Conservation (phyloP, 2,797 vertebrate genomes). For the Rhinophrynus dorsalis region DNA sequence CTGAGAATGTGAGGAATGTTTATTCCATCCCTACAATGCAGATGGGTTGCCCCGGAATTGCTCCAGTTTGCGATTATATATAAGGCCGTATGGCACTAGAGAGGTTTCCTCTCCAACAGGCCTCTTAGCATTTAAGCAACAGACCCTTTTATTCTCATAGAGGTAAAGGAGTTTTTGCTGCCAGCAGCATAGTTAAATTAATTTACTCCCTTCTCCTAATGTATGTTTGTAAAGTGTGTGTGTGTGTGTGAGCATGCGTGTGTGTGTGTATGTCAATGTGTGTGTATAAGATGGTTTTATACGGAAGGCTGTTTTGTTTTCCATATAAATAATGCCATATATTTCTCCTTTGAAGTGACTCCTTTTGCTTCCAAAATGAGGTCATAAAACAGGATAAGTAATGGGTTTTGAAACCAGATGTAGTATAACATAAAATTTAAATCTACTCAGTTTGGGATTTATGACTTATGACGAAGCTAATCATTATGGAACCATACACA, state of each 20-base stretch:
- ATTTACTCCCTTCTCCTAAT: constrained; percentile 23
- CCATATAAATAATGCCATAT: constrained; percentile 50
- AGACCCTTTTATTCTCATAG: neutral
- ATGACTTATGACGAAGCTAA: constrained; percentile 49
- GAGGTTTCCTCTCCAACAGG: no score
- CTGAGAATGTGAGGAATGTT: no score
- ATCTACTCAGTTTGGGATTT: constrained; percentile 50
- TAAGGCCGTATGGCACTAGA: no score
- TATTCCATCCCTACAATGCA: no score
- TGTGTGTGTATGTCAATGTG: no score
- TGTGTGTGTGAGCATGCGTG: no score
- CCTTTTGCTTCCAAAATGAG: constrained; percentile 49
- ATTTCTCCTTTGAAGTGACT: constrained; percentile 48
- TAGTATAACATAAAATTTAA: constrained; percentile 51
- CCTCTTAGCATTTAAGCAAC: no score
- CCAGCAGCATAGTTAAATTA: constrained; percentile 28
- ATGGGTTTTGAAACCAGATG: constrained; percentile 52
- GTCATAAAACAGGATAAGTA: constrained; percentile 51
- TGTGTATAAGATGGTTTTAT: constrained; percentile 46
- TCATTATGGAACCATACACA: constrained; percentile 45
- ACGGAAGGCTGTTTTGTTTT: constrained; percentile 50
- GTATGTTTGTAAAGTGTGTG: no score
- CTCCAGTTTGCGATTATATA: no score
- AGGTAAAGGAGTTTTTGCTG: neutral
- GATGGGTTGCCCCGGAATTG: no score